phyloP scores from a whole-genome alignment of 2,113 vertebrate genomes.

The Dunckerocampus dactyliophorus region DNA sequence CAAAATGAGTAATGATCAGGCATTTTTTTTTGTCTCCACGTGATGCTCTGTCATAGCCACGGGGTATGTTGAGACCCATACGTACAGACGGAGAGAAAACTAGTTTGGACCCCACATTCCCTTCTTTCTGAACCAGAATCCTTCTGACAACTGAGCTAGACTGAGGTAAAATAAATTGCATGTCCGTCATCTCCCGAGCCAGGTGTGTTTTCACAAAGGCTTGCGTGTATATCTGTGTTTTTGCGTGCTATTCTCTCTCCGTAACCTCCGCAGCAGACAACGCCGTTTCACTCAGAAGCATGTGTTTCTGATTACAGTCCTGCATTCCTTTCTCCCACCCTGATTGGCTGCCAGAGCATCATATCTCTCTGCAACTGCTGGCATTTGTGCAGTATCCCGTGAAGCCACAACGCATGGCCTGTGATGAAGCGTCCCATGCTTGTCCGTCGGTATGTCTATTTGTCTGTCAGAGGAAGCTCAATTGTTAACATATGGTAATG shows the following conservation, averaged over 20 bases:
- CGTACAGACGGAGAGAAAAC: conserved; percentile 34
- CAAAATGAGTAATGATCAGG: conserved; percentile 19
- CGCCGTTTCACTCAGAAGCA: conserved; percentile 48
- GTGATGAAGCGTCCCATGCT: conserved; percentile 66
- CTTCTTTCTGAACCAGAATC: conserved; percentile 23
- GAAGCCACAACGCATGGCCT: conserved; percentile 28
- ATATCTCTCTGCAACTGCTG: conserved; percentile 35
- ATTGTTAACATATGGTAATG: conserved; percentile 75
- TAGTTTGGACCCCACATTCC: conserved; percentile 7
- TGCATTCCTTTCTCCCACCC: conserved; percentile 41
- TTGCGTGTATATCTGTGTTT: conserved; percentile 25
- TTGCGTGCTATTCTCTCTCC: conserved; percentile 43
- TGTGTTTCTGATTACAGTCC: conserved; percentile 64
- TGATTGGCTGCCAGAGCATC: conserved; percentile 37
- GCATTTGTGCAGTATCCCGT: conserved; percentile 36
- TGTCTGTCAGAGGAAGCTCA: conserved; percentile 66
- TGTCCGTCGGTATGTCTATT: conserved; percentile 50
- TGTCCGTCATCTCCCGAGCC: conserved; percentile 49
- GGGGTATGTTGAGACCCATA: background rate
- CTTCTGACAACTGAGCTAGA: conserved; percentile 34
- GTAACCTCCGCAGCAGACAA: conserved; percentile 49
- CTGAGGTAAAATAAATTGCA: conserved; percentile 49
- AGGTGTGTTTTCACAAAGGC: conserved; percentile 60
- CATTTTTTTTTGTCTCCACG: conserved; percentile 6
- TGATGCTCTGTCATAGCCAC: no score